Percentiles rank a stretch among this genome's conserved stretches.
Evolutionary conservation across 2,888 invertebrate species (phyloP).

Genomic region (Lycocerus yunnanus): DNA sequence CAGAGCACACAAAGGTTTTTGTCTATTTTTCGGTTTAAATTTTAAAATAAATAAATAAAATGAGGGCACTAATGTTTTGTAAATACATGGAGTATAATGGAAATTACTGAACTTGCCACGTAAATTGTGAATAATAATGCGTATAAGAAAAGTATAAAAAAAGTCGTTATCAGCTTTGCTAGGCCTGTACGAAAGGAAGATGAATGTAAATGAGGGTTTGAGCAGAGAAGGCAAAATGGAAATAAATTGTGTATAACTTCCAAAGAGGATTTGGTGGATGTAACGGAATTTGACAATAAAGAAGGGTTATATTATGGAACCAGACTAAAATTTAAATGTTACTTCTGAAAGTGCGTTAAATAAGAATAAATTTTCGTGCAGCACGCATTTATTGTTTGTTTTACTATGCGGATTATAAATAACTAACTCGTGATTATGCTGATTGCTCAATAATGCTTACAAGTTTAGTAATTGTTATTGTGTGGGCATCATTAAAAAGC

Average conservation of each 20-base stretch:
- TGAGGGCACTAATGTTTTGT: neutral
- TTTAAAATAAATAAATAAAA: neutral
- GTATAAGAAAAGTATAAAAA: conserved; percentile 28
- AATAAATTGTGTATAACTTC: conserved; percentile 51
- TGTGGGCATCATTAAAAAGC: neutral
- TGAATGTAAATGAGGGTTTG: conserved; percentile 41
- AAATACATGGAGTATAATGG: neutral
- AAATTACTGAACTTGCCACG: conserved; percentile 8
- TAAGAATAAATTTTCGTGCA: neutral
- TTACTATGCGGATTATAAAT: neutral
- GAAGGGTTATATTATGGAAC: conserved; percentile 51
- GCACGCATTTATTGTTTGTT: neutral
- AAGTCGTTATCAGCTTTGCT: conserved; percentile 32
- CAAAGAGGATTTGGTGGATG: conserved; percentile 53
- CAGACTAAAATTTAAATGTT: conserved; percentile 53
- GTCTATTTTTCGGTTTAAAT: neutral
- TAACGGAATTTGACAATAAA: conserved; percentile 54
- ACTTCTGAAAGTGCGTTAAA: conserved; percentile 26
- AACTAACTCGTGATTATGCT: neutral
- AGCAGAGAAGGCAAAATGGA: conserved; percentile 38
- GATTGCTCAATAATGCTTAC: neutral
- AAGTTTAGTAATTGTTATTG: neutral
- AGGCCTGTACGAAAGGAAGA: conserved; percentile 36
- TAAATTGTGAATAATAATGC: conserved; percentile 29
- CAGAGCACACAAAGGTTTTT: neutral